Conservation (phyloP, 2,888 invertebrate species). For the Galeopsomyia nigrocyanea region DNA sequence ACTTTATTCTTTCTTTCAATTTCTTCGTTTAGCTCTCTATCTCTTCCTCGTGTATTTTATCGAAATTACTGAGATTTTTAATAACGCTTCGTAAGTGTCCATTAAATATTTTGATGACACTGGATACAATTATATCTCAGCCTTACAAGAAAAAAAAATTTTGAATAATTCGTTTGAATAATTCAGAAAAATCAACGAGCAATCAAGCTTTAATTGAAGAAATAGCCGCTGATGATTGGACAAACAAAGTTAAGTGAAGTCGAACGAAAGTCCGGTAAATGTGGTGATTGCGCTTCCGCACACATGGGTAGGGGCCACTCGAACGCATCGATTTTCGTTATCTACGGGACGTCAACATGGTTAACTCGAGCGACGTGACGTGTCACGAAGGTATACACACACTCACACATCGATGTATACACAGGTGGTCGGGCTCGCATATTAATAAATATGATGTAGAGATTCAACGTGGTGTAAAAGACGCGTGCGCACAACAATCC, state of each 20-base stretch:
- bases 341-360: conserved; percentile 27
- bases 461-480: not conserved
- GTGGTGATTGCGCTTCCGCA: conserved; percentile 9
- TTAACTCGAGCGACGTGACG: not conserved
- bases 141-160: too few species aligned
- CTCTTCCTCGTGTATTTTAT: too few species aligned
- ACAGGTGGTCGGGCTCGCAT: not conserved
- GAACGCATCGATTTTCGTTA: conserved; percentile 37
- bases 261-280: not conserved
- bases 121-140: too few species aligned
- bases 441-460: not conserved
- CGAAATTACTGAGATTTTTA: too few species aligned
- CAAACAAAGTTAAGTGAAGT: conserved; percentile 4
- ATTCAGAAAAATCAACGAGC: not conserved
- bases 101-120: too few species aligned
- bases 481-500: not conserved
- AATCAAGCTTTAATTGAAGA: conserved; percentile 19
- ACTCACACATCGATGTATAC: not conserved
- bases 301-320: not conserved
- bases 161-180: too few species aligned
- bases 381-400: not conserved
- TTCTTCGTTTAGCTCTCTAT: not conserved
- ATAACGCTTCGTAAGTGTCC: too few species aligned
- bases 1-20: conserved; percentile 4
- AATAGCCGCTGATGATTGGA: conserved; percentile 18